Evolutionary conservation across 2,888 invertebrate genomes (phyloP), one percentile per base, ranked within the genome.

Genomic region (Cheilosia impressa): DNA sequence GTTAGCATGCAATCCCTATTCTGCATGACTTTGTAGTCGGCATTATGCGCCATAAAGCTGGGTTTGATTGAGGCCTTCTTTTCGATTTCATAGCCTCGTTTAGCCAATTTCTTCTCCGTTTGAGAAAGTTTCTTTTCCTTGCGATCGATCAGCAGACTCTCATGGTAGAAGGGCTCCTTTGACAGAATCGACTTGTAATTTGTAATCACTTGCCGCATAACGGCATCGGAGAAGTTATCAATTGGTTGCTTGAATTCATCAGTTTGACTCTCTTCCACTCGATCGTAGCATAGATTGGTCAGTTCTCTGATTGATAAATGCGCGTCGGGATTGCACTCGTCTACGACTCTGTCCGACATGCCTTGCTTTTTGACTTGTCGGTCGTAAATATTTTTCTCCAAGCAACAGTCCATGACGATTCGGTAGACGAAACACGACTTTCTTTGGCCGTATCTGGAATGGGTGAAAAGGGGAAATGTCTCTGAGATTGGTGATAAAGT

Each of bases 381-480:
- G 90, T 99, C 99, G 91, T 99, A 99, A 87, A 99, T 99, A 92
- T 98, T 98, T 93, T 98, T 97, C 91, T 99, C 99, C 88, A 99
- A 94, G 88, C 98, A 98, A 92, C 98, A 98, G 92, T 99, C 99
- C 92, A 98, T 98, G 5, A 99, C 98, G 81, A 99, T 94, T 50
- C 99, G 95, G 92, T 99, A 99, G 4, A 99, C 98, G 91, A 96
- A 98, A 89, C 98, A 98, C 0, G 96, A 96, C 90, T 98, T 99
- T 89, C 95, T 94, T 92, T 99, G 99, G 0, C 99, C 99, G 90
- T 98, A 99, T 89, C 96, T 92, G 58, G 53, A 85, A 87, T n/a
- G 4, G 38, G 72, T 62, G 24, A 24, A 94, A 85, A 88, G 34
- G 47, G 6, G 27, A 27, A 27, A 27, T 27, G 4, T 27, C 27